Evolutionary conservation across 2,113 vertebrate genomes (phyloP).

Genomic region (Nothocercus nigrocapillus): DNA sequence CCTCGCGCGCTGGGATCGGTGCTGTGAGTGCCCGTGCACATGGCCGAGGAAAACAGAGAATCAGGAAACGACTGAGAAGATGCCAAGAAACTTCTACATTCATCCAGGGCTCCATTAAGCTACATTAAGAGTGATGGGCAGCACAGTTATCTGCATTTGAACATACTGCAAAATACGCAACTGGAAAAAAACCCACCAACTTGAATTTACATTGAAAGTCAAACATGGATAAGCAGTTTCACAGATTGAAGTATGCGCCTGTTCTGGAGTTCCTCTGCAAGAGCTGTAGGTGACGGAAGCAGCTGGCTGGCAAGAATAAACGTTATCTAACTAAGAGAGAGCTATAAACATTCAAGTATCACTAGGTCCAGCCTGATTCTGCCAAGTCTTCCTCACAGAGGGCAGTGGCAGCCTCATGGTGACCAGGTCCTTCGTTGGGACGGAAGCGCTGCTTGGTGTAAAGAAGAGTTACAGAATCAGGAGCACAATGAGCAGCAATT

Average conservation of each 20-base stretch:
- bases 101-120: not conserved
- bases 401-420: not conserved
- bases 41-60: not conserved
- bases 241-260: not conserved
- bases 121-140: not conserved
- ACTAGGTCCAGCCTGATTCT: not conserved
- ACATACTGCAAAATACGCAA: not conserved
- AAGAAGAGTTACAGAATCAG: constrained; percentile 30
- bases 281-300: not conserved
- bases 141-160: not conserved
- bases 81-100: not conserved
- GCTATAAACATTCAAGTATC: constrained; percentile 68
- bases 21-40: not conserved
- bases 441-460: not conserved
- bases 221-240: constrained; percentile 17
- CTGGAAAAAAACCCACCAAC: not conserved
- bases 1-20: not conserved
- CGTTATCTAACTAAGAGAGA: constrained; percentile 17
- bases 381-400: not conserved
- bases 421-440: not conserved
- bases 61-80: not conserved
- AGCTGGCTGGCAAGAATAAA: constrained; percentile 16
- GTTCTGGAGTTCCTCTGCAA: constrained; percentile 11
- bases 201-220: constrained; percentile 13
- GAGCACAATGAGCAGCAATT: constrained; percentile 44